phyloP scores from a whole-genome alignment of 2,888 invertebrate species.

The Andricus curvator region DNA sequence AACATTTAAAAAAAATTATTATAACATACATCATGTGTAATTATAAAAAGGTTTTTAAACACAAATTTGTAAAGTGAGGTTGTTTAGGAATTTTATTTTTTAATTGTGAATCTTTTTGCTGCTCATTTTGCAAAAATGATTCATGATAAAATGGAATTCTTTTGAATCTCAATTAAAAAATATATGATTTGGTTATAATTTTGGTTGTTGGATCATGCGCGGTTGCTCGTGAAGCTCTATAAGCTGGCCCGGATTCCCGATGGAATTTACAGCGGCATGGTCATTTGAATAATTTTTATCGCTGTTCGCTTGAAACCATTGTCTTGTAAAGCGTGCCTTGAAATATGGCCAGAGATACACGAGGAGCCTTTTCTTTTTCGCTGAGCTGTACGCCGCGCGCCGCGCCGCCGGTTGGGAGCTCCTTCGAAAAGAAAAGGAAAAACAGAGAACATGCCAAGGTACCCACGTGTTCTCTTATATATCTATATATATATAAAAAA shows the following conservation, averaged over 20 bases:
- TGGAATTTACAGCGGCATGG: conserved; percentile 65
- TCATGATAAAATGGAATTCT: too few species aligned
- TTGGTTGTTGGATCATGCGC: neutral
- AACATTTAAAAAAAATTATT: too few species aligned
- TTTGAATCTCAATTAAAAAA: too few species aligned
- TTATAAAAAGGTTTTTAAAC: too few species aligned
- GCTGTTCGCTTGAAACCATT: conserved; percentile 73
- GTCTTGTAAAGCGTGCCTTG: conserved; percentile 73
- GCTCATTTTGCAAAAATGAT: too few species aligned
- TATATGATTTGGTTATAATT: neutral
- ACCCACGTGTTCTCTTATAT: conserved; percentile 63
- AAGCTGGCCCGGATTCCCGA: conserved; percentile 58
- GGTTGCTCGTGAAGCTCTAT: conserved; percentile 29
- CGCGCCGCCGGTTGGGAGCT: conserved; percentile 48
- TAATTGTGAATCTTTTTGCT: too few species aligned
- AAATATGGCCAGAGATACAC: conserved; percentile 73
- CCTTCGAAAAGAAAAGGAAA: neutral
- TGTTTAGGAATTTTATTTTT: too few species aligned
- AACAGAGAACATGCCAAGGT: conserved; percentile 63
- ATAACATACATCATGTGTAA: too few species aligned
- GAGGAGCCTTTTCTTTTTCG: conserved; percentile 56
- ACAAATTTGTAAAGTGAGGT: too few species aligned
- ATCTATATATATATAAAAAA: conserved; percentile 5
- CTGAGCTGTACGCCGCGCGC: conserved; percentile 42
- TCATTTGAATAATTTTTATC: conserved; percentile 75